Base-by-base conservation (phyloP, 1,140 invertebrate species). In the Oedothorax gibbosus region DNA sequence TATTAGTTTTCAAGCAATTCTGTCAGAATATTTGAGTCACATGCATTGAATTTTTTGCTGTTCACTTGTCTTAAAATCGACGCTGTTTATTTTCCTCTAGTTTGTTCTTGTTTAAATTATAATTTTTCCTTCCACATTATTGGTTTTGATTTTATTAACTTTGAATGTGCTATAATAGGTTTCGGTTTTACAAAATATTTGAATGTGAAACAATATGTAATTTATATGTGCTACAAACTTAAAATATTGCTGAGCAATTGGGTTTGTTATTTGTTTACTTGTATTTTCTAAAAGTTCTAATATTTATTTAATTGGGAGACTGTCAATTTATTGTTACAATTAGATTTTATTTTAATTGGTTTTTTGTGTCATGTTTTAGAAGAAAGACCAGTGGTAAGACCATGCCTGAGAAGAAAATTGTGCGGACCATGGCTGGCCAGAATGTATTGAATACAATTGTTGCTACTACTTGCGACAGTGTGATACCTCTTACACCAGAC, bases 401-500 rank as follows among this genome's bases (percentile, higher is more conserved):
- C 3, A n/a, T 18, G 3, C 20, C 60, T 20, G 81, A 84, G 18
- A 84, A 84, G 62, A 84, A 76, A 21, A 57, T 49, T 66, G 18
- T 53, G 7, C 65, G 76, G 57, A 49, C 53, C 4, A 21, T 51
- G 9, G 9, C 62, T 9, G 72, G 50, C n/a, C 80, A 82, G 10
- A 57, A 60, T 20, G 18, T 49, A 9, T 49, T 15, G 18, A 84
- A 69, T 20, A 53, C 57, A 10, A 21, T 75, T 20, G 77, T 85
- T n/a, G 82, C 87, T 54, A 87, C 87, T 11, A 86, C 85, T 69
- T 90, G 90, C 86, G 90, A 89, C 64, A 90, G 90, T 79, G 90
- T 91, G 64, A 85, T 91, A 68, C 88, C 90, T 54, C 87, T 91
- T 49, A 90, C 89, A 9, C 90, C 90, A 11, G 88, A 90, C 86